Base-by-base conservation (phyloP, 2,888 invertebrate genomes). In the Agrochola macilenta region DNA sequence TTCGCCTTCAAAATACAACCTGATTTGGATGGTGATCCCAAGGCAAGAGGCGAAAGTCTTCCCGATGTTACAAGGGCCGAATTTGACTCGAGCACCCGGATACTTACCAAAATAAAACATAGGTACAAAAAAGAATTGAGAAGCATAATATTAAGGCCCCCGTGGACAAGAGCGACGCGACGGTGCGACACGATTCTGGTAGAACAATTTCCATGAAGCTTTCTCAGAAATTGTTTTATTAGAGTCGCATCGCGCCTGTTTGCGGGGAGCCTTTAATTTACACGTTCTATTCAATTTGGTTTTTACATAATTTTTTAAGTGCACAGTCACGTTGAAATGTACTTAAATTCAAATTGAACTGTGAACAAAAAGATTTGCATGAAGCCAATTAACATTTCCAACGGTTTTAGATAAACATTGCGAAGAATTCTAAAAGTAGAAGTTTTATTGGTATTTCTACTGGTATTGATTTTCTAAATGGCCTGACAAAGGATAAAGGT, bases 401-500 rank as follows among this genome's bases (percentile, higher is more conserved):
- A 82, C 49, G 2, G 63, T 57, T 74, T 61, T 14, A 49, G 14
- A 52, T 73, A 52, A 60, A 35, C 8, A 46, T 81, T 14, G 17
- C 20, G 23, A 26, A 5, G 17, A 54, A 26, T 54, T 35, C 2
- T 14, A n/a, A 61, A 9, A 5, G 43, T 54, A 23, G 14, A 74
- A 12, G 17, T 81, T 26, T 74, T 26, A 35, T 60, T 49, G n/a
- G n/a, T n/a, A n/a, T n/a, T n/a, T n/a, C 82, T 52, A 74, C 76
- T 74, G 11, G 46, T 82, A 77, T 77, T 82, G 57, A 76, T 64
- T 64, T 82, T 58, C 8, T 49, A 35, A 64, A 64, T 76, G 54
- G 49, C n/a, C 7, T 26, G 9, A 77, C 76, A 76, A 64, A 82
- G 78, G 49, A 52, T 64, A 43, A 76, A 52, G 78, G 78, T 58